These are phyloP conservation scores for Cephus cinctus DNA, from an alignment of 1,140 invertebrate genomes.

Conservation along the genomic window DNA sequence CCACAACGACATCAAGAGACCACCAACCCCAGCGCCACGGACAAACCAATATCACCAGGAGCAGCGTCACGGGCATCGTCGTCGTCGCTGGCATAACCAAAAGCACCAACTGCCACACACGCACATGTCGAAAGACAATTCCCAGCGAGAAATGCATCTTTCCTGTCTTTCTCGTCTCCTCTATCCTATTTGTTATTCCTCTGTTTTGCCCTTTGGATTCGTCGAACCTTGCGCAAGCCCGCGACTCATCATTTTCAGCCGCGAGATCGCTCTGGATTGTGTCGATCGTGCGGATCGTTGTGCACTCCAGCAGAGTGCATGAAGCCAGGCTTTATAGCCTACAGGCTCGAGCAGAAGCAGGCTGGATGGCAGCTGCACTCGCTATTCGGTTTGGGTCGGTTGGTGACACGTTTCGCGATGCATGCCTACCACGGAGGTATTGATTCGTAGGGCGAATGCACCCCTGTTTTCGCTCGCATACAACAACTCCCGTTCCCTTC, in stretches of 20 bases:
- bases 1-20: constrained; percentile 9
- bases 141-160: not conserved
- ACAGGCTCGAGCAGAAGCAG: too few relatives aligned
- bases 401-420: constrained; percentile 51
- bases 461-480: too few relatives aligned
- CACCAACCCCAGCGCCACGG: not conserved
- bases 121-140: not conserved
- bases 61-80: not conserved
- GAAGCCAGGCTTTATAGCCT: too few relatives aligned
- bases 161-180: not conserved
- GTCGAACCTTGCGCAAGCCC: too few relatives aligned
- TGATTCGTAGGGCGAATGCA: constrained; percentile 50
- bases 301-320: too few relatives aligned
- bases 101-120: not conserved
- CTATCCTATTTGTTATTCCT: not conserved
- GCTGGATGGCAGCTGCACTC: constrained; percentile 34
- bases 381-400: constrained; percentile 43
- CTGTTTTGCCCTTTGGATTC: too few relatives aligned
- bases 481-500: too few relatives aligned
- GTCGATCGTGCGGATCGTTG: too few relatives aligned
- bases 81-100: not conserved
- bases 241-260: too few relatives aligned
- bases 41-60: too few relatives aligned
- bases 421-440: constrained; percentile 47
- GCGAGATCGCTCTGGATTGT: too few relatives aligned